Evolutionary conservation across 1,140 invertebrate species (phyloP).

Genomic region (Phocides pigmalion): DNA sequence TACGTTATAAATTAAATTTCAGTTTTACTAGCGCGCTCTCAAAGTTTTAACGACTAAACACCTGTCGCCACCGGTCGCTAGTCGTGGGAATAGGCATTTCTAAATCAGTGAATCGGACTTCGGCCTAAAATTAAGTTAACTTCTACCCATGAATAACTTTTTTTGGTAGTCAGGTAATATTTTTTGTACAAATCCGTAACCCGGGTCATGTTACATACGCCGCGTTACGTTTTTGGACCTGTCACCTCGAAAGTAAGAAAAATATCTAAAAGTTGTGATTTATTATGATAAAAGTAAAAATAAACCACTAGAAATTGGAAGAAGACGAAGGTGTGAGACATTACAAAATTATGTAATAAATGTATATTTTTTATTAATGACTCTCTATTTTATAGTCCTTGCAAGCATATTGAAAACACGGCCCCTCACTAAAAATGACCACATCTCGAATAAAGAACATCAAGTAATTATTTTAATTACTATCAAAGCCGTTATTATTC

Average conservation of each 20-base stretch:
- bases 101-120: slow-evolving; percentile 17
- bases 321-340: background rate
- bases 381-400: background rate
- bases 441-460: background rate
- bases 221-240: background rate
- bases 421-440: background rate
- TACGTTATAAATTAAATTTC: background rate
- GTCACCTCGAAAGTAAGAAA: slow-evolving; percentile 4
- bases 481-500: slow-evolving; percentile 7
- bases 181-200: slow-evolving; percentile 15
- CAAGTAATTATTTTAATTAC: slow-evolving; percentile 8
- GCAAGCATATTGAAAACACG: background rate
- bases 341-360: background rate
- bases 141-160: slow-evolving; percentile 13
- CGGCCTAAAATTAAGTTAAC: slow-evolving; percentile 26
- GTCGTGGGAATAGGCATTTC: slow-evolving; percentile 24
- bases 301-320: slow-evolving; percentile 1
- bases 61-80: slow-evolving; percentile 17
- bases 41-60: slow-evolving; percentile 16
- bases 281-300: background rate
- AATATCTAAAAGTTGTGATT: background rate
- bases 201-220: slow-evolving; percentile 7
- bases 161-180: slow-evolving; percentile 30
- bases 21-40: background rate
- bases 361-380: background rate